These are phyloP conservation scores for Thelaira solivaga DNA, from an alignment of 2,888 invertebrate genomes.

Conservation along the genomic window DNA sequence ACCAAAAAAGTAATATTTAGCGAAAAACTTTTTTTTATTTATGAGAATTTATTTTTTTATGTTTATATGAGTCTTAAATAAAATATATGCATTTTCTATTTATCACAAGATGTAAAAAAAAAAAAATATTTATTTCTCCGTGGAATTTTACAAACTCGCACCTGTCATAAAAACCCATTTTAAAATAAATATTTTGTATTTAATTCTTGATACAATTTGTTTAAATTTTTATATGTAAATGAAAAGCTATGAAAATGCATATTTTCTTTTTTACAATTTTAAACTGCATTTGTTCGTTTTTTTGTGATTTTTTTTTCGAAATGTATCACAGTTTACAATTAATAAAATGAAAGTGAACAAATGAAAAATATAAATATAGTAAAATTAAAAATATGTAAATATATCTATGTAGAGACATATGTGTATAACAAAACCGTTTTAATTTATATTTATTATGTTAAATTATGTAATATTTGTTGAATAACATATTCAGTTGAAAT, in stretches of 20 bases:
- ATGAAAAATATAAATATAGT: conserved; percentile 17
- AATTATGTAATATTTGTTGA: conserved; percentile 56
- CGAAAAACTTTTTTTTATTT: background rate
- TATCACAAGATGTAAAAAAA: background rate
- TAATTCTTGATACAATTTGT: background rate
- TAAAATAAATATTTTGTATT: conserved; percentile 25
- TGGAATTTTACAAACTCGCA: conserved; percentile 48
- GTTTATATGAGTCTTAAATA: conserved; percentile 47
- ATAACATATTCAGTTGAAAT: background rate
- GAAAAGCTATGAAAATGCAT: conserved; percentile 42
- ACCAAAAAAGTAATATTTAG: background rate
- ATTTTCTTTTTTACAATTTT: conserved; percentile 51
- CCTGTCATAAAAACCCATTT: conserved; percentile 44
- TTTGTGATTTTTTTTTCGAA: conserved; percentile 65
- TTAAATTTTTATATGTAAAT: background rate
- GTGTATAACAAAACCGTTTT: conserved; percentile 37
- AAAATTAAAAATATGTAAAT: conserved; percentile 59
- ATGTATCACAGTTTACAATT: conserved; percentile 71
- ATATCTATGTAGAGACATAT: no score
- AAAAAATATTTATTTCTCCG: conserved; percentile 40
- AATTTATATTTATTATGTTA: conserved; percentile 10
- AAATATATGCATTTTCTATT: conserved; percentile 50
- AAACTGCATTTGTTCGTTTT: conserved; percentile 43
- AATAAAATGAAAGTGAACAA: conserved; percentile 59
- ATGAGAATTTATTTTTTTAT: conserved; percentile 16